phyloP scores from a whole-genome alignment of 2,888 invertebrate species.

The Nysson spinosus region DNA sequence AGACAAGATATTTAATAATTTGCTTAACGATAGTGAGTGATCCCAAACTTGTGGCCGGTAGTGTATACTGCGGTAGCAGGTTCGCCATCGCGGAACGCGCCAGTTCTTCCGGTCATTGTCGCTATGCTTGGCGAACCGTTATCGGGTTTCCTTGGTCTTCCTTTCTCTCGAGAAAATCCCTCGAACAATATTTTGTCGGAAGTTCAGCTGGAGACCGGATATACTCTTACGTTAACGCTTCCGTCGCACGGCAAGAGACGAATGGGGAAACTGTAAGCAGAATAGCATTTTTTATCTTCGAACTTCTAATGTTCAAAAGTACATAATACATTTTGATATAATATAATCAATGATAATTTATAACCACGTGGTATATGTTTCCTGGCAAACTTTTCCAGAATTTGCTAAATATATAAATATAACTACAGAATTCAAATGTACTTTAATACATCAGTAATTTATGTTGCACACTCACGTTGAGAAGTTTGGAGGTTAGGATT shows the following conservation, averaged over 20 bases:
- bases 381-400: too few species aligned
- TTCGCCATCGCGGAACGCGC: slow-evolving; percentile 24
- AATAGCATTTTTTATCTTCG: background rate
- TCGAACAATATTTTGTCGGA: slow-evolving; percentile 25
- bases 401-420: too few species aligned
- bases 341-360: too few species aligned
- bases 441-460: too few species aligned
- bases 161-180: slow-evolving; percentile 32
- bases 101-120: slow-evolving; percentile 58
- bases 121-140: slow-evolving; percentile 43
- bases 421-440: too few species aligned
- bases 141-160: slow-evolving; percentile 37
- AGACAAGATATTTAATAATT: too few species aligned
- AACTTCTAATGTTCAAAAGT: background rate
- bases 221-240: slow-evolving; percentile 37
- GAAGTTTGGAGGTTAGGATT: too few species aligned
- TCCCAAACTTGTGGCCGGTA: slow-evolving; percentile 8
- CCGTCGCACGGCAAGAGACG: slow-evolving; percentile 13
- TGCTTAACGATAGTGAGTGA: too few species aligned
- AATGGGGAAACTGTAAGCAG: background rate
- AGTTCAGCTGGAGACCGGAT: slow-evolving; percentile 29
- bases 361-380: too few species aligned
- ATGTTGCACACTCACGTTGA: too few species aligned
- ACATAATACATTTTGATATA: too few species aligned
- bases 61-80: slow-evolving; percentile 20